Base-by-base conservation (phyloP, 2,888 invertebrate species). In the Plebejus anna region DNA sequence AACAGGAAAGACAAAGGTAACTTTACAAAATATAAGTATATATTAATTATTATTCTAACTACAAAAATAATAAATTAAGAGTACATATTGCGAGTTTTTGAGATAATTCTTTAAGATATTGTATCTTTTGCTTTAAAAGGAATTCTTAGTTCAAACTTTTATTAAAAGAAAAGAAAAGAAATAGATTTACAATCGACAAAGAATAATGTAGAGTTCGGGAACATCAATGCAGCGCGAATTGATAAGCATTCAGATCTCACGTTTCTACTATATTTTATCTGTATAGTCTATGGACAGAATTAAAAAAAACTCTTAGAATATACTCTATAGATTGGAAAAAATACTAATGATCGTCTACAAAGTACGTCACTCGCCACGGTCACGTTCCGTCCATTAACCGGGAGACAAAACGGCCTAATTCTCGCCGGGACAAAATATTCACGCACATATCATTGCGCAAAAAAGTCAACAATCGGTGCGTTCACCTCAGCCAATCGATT, bases 401-500 rank as follows among this genome's bases (percentile, higher is more conserved):
- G 90, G 88, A 92, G 92, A 92, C 92, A 93, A 92, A 93, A 92
- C 90, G 86, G 81, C 83, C 89, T 94, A 94, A 94, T 91, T 91
- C 94, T 91, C 88, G 85, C 87, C 86, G 85, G 86, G 88, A 88
- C 87, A 86, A 86, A 89, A 91, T 92, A 90, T 92, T 86, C 93
- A 94, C 93, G 94, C 89, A 91, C 81, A 83, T 92, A 91, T 93
- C 94, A 92, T 94, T 94, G 92, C 94, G 93, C 93, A 94, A 94
- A 94, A 91, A 91, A 90, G 80, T 81, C 79, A 79, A 78, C 76
- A 79, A 81, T 82, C 81, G 72, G 77, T 80, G 47, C 28, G 70
- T 72, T 75, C 71, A 75, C n/a, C 32, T 28, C 11, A 32, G 5
- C n/a, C 5, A 76, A n/a, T n/a, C 32, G 7, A 80, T 78, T 79